Base-by-base conservation (phyloP, 2,888 invertebrate genomes). In the Drosophila buzzatii region DNA sequence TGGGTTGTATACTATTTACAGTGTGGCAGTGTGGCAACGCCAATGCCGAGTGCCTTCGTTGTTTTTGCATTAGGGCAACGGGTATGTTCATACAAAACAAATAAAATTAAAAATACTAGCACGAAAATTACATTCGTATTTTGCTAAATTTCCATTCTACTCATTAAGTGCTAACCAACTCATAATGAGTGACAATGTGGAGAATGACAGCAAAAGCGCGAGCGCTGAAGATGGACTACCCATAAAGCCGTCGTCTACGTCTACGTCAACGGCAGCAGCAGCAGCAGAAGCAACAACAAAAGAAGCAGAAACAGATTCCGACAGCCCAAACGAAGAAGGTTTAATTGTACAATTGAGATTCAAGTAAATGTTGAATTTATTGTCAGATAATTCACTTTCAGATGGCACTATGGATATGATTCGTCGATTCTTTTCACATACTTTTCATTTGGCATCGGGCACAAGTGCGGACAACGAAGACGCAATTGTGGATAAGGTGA, bases 371-470 rank as follows among this genome's bases (percentile, higher is more conserved):
- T 39, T 42, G 55, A 41, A 33, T 39, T 63, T 39, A 14, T 33
- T 62, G 56, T 53, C 51, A 58, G 0, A 33, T 39, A 47, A 44
- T 35, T n/a, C 39, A 57, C 31, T 78, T 73, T 14, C 51, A 89
- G 92, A 80, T 5, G 67, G 94, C 59, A 94, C 95, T 80, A 94
- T 96, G 86, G 96, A 96, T 82, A 94, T 94, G 63, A 94, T 96
- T 58, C 93, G 95, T 62, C 94, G 94, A 80, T 96, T 95, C 92
- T 94, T 96, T 78, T 94, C 95, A 14, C 94, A 95, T 71, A 96
- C 95, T 86, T 93, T 96, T 3, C 95, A 94, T 58, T 93, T 96
- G 44, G 68, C 81, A n/a, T 66, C 75, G 10, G 59, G 49, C 31
- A 61, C 62, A 14, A 58, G 85, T 23, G 35, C 74, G 12, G 82